A percentile compares a stretch with the other conserved stretches of the same genome.
These are phyloP conservation scores for Brachymystax lenok DNA, from an alignment of 2,797 vertebrate species.

Conservation along the genomic window DNA sequence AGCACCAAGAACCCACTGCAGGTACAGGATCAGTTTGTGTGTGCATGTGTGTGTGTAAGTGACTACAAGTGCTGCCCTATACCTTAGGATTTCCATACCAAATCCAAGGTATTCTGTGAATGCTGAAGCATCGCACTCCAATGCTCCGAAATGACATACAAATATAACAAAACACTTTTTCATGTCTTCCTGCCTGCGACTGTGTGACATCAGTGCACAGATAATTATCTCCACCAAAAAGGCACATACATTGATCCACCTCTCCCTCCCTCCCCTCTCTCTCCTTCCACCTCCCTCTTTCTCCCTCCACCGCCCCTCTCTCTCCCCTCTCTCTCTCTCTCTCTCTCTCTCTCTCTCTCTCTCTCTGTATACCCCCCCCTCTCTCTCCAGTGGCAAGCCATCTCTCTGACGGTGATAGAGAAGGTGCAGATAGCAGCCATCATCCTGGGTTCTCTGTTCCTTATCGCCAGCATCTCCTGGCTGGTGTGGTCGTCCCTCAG, in stretches of 20 bases:
- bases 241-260: background rate
- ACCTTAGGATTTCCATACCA: background rate
- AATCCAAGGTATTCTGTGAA: background rate
- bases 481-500: constrained; percentile 89
- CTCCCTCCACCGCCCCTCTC: background rate
- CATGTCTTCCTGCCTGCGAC: too few relatives aligned
- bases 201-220: background rate
- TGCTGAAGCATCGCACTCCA: background rate
- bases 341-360: background rate
- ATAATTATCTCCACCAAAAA: background rate
- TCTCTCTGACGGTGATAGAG: constrained; percentile 87
- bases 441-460: constrained; percentile 86
- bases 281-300: background rate
- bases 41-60: background rate
- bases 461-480: constrained; percentile 87
- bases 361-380: background rate
- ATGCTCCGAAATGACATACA: background rate
- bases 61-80: background rate
- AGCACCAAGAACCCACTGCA: constrained; percentile 90
- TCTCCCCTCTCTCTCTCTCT: background rate
- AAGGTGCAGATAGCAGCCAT: constrained; percentile 89
- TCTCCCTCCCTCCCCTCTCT: background rate
- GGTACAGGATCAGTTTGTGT: constrained; percentile 57
- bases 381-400: constrained; percentile 82
- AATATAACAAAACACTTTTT: background rate